These are phyloP conservation scores for Microctenopoma stevenorrisi DNA, from an alignment of 2,797 vertebrate genomes.

Conservation along the genomic window DNA sequence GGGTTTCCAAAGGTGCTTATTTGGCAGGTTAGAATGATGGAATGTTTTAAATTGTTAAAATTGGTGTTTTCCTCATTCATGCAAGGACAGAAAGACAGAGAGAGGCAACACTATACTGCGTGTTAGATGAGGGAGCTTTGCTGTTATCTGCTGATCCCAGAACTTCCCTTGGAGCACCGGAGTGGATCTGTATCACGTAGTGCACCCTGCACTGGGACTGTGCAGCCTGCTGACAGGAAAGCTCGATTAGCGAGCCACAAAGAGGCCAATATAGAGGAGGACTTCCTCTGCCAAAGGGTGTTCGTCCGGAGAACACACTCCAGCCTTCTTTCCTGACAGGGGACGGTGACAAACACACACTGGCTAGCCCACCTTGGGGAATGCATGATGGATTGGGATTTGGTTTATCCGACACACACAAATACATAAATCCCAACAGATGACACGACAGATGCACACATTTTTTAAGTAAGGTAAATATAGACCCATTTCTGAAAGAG, in stretches of 20 bases:
- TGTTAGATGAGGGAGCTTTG: constrained; percentile 81
- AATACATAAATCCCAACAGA: constrained; percentile 40
- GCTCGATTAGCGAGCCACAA: constrained; percentile 87
- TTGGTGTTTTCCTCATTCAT: constrained; percentile 70
- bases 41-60: constrained; percentile 59
- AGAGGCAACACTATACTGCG: constrained; percentile 66
- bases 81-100: constrained; percentile 65
- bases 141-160: constrained; percentile 93
- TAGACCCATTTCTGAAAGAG: constrained; percentile 17
- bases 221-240: constrained; percentile 89
- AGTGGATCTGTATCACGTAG: constrained; percentile 85
- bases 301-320: constrained; percentile 82
- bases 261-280: constrained; percentile 85
- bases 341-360: constrained; percentile 79
- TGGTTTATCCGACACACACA: constrained; percentile 67
- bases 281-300: constrained; percentile 83
- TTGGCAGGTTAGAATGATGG: constrained; percentile 60
- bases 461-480: constrained; percentile 21
- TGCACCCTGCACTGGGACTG: constrained; percentile 72
- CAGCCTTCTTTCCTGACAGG: constrained; percentile 82
- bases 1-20: constrained; percentile 56
- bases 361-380: constrained; percentile 72
- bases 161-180: constrained; percentile 91
- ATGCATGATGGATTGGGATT: constrained; percentile 77
- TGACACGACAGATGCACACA: constrained; percentile 31